Evolutionary conservation across 53 echinoderm and acorn worm genomes (phyloP), one percentile per base, ranked within the genome.

Genomic region (Patiria pectinifera): DNA sequence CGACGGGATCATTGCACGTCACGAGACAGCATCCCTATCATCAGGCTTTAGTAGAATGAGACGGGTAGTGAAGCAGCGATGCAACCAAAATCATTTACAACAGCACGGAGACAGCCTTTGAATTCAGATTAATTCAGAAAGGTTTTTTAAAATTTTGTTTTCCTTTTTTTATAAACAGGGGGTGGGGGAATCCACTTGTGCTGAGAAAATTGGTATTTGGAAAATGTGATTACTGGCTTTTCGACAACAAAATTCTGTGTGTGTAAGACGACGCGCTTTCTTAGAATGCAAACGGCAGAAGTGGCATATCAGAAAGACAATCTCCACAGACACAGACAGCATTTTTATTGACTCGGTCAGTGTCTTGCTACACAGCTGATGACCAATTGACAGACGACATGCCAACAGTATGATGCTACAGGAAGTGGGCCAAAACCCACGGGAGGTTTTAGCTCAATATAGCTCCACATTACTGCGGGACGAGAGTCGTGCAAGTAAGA

Each of bases 391-490:
- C 19, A 5, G 22, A 74, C 2, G 18, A 24, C 24, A 16, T 74
- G 21, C 74, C 4, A 9, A 5, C 11, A 18, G 23, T 16, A 24
- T 23, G 74, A 74, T 21, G 24, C 74, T 15, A 74, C 74, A 74
- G 74, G 74, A 74, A 74, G 74, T 74, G 22, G 74, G 66, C 4
- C 24, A n/a, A 74, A n/a, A 74, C 74, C 74, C 74, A 23, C n/a
- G 74, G 74, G 24, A 74, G 74, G 24, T 18, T 6, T 74, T 10
- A n/a, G 22, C 19, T 10, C 0, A 23, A 74, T 74, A 74, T 74
- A 74, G 24, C 74, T 6, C 74, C 74, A 16, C 2, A 12, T 3
- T 24, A 22, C 22, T 23, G 63, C 23, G 24, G 8, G n/a, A 11
- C 21, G 74, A 24, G 24, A 74, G 23, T 5, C 21, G 1, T 10